Evolutionary conservation across 2,888 invertebrate genomes (phyloP).

Genomic region (Tenthredo mesomela): DNA sequence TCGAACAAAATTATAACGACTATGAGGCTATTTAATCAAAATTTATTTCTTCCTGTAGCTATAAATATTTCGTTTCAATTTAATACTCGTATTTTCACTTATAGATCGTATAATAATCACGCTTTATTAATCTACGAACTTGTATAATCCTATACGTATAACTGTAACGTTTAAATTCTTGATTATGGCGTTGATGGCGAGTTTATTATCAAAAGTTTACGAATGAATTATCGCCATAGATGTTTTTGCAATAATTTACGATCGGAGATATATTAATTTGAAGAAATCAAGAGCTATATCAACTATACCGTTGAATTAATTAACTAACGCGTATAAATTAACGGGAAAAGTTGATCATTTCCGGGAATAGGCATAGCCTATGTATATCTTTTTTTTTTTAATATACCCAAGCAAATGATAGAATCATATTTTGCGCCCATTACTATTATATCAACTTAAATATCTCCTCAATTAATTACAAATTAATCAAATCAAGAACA

Average conservation of each 20-base stretch:
- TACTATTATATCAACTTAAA: not conserved
- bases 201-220: slow-evolving; percentile 6
- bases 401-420: not conserved
- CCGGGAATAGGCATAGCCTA: not conserved
- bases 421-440: not conserved
- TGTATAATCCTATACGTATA: not conserved
- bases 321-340: not conserved
- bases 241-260: slow-evolving; percentile 6
- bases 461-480: not conserved
- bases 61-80: not conserved
- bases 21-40: not conserved
- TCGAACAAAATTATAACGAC: too few relatives aligned
- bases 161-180: slow-evolving; percentile 23
- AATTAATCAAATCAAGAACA: not conserved
- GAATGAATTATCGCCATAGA: not conserved
- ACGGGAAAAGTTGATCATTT: not conserved
- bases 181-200: not conserved
- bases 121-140: not conserved
- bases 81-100: not conserved
- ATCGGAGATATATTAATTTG: not conserved
- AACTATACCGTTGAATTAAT: not conserved
- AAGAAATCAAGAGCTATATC: not conserved
- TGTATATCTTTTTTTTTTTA: not conserved
- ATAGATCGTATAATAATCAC: not conserved
- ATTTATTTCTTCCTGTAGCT: not conserved